Evolutionary conservation across 2,113 vertebrate genomes (phyloP).

Genomic region (Todiramphus saurophagus): DNA sequence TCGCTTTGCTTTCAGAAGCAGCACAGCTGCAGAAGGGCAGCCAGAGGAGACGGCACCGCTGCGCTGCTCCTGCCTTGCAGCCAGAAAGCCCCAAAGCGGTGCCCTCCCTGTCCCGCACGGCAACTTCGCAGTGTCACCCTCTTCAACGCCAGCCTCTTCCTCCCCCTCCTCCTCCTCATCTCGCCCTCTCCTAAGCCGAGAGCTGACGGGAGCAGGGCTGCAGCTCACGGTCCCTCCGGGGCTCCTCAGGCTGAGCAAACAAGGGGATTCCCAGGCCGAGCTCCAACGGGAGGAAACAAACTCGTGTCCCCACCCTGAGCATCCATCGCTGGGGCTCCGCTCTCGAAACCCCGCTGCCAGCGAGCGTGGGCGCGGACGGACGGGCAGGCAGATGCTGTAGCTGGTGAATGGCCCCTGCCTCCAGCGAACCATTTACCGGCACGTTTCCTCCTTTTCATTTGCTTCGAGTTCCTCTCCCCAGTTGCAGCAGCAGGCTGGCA

Average conservation of each 20-base stretch:
- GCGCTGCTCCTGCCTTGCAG: neutral
- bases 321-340: neutral
- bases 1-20: neutral
- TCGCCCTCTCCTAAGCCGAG: neutral
- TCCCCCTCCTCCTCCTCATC: neutral
- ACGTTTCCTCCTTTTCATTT: neutral
- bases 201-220: neutral
- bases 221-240: neutral
- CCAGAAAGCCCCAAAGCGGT: neutral
- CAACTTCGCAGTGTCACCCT: accelerated
- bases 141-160: neutral
- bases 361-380: neutral
- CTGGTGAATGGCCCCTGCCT: neutral
- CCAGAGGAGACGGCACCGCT: neutral
- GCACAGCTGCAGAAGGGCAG: neutral
- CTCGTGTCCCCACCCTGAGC: neutral
- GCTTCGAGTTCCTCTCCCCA: neutral
- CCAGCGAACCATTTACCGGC: neutral
- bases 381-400: neutral
- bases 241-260: neutral
- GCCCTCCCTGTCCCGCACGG: accelerated
- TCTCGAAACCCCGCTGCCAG: neutral
- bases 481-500: neutral
- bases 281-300: neutral
- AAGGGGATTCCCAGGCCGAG: neutral